Base-by-base conservation (phyloP, 2,888 invertebrate genomes). In the Drosophila atroscutellata region DNA sequence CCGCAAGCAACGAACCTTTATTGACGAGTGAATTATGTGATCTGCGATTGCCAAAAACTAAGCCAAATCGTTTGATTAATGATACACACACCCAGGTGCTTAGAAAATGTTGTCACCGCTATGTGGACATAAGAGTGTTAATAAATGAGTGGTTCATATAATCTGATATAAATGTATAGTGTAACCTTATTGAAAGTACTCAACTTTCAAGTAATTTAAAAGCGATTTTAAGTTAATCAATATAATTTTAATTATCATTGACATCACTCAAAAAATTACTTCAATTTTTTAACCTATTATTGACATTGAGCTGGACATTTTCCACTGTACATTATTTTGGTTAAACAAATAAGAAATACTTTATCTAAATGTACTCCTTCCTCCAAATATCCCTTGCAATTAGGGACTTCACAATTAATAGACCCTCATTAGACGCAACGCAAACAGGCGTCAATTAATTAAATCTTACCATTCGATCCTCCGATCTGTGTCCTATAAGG, bases 31-130 rank as follows among this genome's bases (percentile, higher is more conserved):
- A 81, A 59, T 78, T 80, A 80, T 81, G 75, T 62, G 71, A 63
- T 62, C 61, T 39, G 37, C 49, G 52, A 61, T 77, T 64, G 73
- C 54, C 75, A 32, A 49, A 82, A 88, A 82, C 74, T 83, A 77
- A 80, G 72, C 52, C 86, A 85, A 85, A 82, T 82, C 71, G 66
- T 56, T 82, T 83, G 86, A 83, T 88, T 82, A 83, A 83, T 88
- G 80, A 85, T 67, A 30, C 32, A 51, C 61, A 20, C 72, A 28
- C 8, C 26, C 42, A 45, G 34, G 36, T 73, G 47, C 45, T 55
- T 61, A 30, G 51, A 30, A 24, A 55, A 60, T 62, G 39, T 42
- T 52, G 39, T 51, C 32, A 37, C 26, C 47, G 64, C 60, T 60
- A 30, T 67, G 72, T 59, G 67, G 55, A 54, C 65, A 24, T 59